Conservation (phyloP, 2,888 invertebrate genomes). For the Enchytraeus crypticus region DNA sequence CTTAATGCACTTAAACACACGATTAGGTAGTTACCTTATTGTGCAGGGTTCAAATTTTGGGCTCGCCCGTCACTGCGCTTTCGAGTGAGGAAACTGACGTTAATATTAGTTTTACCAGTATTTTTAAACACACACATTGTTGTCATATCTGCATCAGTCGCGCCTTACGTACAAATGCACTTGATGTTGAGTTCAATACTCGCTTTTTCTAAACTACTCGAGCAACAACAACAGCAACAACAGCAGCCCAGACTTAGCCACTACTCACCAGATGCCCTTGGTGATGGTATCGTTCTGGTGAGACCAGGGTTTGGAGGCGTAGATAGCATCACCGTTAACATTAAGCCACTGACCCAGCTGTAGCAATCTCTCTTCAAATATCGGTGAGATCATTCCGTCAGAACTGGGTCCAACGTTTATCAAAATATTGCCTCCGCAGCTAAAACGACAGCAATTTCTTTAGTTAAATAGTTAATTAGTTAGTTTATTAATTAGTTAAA, state of each 20-base stretch:
- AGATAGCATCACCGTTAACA: slow-evolving; percentile 81
- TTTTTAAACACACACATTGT: neutral
- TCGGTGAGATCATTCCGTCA: slow-evolving; percentile 73
- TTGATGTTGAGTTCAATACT: no score
- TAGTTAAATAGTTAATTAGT: neutral
- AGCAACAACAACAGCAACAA: no score
- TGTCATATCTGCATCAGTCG: no score
- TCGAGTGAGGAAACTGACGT: no score
- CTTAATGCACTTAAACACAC: no score
- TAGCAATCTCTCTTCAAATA: slow-evolving; percentile 74
- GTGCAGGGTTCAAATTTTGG: neutral
- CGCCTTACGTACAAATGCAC: no score
- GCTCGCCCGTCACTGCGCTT: no score
- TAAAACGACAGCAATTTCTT: slow-evolving; percentile 22
- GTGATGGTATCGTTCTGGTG: slow-evolving; percentile 68
- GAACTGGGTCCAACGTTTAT: slow-evolving; percentile 83
- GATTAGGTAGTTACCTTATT: no score
- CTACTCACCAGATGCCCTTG: slow-evolving; percentile 63
- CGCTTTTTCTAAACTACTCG: no score
- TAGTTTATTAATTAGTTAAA: no score
- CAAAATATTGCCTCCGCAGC: slow-evolving; percentile 60
- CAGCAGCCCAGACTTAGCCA: no score
- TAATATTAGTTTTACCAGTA: no score
- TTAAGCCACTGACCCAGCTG: slow-evolving; percentile 71
- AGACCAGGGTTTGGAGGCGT: slow-evolving; percentile 66